These are phyloP conservation scores for Achroia grisella DNA, from an alignment of 1,140 invertebrate species.

Conservation along the genomic window DNA sequence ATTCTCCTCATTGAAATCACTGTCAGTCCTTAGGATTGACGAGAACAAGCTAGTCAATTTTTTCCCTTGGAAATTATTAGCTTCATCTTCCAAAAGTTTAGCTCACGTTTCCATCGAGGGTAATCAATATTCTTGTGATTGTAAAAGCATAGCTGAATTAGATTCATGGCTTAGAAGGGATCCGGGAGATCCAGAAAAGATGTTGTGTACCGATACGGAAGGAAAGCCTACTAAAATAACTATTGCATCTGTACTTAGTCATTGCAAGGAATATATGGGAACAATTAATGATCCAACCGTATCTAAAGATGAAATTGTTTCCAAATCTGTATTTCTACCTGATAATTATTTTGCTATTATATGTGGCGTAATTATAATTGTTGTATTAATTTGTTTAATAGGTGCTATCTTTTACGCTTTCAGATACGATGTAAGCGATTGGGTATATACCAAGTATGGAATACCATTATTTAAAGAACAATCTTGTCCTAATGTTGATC, in stretches of 20 bases:
- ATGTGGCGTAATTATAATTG: constrained; percentile 82
- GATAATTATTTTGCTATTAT: constrained; percentile 81
- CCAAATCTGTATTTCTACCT: constrained; percentile 68
- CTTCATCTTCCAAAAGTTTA: constrained; percentile 74
- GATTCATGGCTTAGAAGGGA: constrained; percentile 79
- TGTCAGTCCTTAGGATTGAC: constrained; percentile 86
- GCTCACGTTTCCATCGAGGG: constrained; percentile 78
- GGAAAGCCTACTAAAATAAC: constrained; percentile 72
- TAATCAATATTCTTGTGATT: constrained; percentile 85
- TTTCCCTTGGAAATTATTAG: constrained; percentile 80
- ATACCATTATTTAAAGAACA: constrained; percentile 80
- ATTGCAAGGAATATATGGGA: constrained; percentile 77
- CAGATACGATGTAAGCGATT: constrained; percentile 82
- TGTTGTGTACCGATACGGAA: constrained; percentile 73
- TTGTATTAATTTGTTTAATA: constrained; percentile 81
- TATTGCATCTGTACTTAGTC: constrained; percentile 76
- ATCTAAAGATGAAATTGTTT: constrained; percentile 75
- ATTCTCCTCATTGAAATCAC: constrained; percentile 81
- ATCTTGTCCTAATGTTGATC: constrained; percentile 64
- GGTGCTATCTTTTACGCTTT: constrained; percentile 83
- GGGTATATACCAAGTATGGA: constrained; percentile 83
- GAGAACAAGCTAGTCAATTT: constrained; percentile 86
- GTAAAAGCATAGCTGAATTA: constrained; percentile 77
- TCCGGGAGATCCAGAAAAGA: constrained; percentile 76
- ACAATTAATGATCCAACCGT: constrained; percentile 77